phyloP scores from a whole-genome alignment of 2,113 vertebrate species.

The rat (Rattus norvegicus) region GRCr8 NC_086023.1:42018001-42018500 shows the following conservation, averaged over 20 bases:
- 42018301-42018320: not conserved
- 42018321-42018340: not conserved
- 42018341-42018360: not conserved
- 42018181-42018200: not conserved
- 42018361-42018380: not conserved
- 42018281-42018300: not conserved
- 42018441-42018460: conserved; percentile 16
- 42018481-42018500: conserved; percentile 21
- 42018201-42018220: not conserved
- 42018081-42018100: not conserved
- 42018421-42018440: not conserved
- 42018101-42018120: not conserved
- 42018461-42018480: conserved; percentile 41
- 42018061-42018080: not conserved
- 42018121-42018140: conserved; percentile 15
- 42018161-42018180: not conserved
- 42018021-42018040: not conserved
- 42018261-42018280: not conserved
- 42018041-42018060: not conserved
- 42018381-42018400: not conserved
- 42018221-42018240: not conserved
- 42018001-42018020: not conserved
- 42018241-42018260: not conserved
- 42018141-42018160: not conserved
- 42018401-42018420: not conserved